Conservation (phyloP, 2,888 invertebrate genomes). For the Yponomeuta evonymella region DNA sequence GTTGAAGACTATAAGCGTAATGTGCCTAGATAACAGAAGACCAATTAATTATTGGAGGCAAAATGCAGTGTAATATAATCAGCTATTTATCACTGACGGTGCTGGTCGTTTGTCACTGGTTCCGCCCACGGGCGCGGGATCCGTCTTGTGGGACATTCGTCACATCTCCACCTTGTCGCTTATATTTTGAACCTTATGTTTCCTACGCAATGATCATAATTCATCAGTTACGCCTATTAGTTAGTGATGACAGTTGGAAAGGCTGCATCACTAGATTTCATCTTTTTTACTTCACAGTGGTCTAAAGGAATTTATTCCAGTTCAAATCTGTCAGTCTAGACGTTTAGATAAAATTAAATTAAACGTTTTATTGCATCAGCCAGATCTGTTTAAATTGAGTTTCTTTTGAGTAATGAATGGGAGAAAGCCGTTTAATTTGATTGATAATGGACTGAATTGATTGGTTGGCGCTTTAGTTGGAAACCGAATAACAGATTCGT, state of each 20-base stretch:
- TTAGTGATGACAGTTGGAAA: constrained; percentile 63
- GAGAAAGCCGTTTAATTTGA: background rate
- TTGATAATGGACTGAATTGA: constrained; percentile 2
- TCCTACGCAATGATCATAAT: constrained; percentile 37
- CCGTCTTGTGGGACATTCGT: constrained; percentile 52
- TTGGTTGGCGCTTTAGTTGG: background rate
- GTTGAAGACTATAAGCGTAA: background rate
- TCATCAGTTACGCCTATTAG: constrained; percentile 41
- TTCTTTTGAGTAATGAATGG: constrained; percentile 9
- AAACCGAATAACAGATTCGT: background rate
- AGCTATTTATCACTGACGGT: constrained; percentile 72
- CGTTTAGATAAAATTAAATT: constrained; percentile 1
- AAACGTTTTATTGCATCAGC: constrained; percentile 11
- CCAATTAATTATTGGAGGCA: constrained; percentile 69
- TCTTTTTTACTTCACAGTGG: constrained; percentile 35
- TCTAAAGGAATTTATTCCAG: constrained; percentile 11
- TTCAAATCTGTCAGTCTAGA: constrained; percentile 11
- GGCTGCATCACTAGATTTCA: constrained; percentile 62
- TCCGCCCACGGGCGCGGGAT: constrained; percentile 60
- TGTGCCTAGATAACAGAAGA: constrained; percentile 49
- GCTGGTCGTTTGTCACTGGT: constrained; percentile 69
- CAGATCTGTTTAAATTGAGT: constrained; percentile 7
- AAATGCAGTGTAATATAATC: constrained; percentile 72
- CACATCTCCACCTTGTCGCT: constrained; percentile 34
- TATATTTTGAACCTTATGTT: constrained; percentile 47